A percentile compares a stretch with the other conserved stretches of the same genome.
Conservation (phyloP, 2,797 vertebrate species). For the Calcarius lapponicus region DNA sequence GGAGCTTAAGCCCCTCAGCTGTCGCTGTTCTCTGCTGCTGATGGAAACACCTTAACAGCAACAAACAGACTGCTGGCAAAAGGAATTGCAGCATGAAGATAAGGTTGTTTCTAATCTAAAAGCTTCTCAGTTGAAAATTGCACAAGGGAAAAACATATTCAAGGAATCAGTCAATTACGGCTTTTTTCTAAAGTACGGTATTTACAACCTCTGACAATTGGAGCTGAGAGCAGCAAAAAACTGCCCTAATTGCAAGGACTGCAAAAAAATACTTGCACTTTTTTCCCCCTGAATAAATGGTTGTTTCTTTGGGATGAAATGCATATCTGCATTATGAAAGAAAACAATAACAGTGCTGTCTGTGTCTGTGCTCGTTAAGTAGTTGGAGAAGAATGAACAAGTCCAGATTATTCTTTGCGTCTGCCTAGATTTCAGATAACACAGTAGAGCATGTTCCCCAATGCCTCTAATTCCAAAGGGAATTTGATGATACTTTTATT, state of each 20-base stretch:
- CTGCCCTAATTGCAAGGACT: slow-evolving; percentile 40
- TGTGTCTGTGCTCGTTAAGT: neutral
- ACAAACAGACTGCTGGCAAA: slow-evolving; percentile 1
- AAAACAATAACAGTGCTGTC: neutral
- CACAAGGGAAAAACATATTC: neutral
- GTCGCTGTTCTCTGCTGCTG: neutral
- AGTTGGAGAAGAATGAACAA: neutral
- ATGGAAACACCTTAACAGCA: neutral
- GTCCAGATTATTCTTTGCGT: neutral
- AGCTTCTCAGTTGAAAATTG: neutral
- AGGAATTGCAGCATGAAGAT: neutral
- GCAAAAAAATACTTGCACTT: neutral
- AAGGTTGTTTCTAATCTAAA: slow-evolving; percentile 29
- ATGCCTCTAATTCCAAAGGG: neutral
- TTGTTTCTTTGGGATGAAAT: slow-evolving; percentile 4
- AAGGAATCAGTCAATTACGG: neutral
- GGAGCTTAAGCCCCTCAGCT: neutral
- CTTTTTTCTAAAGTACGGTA: neutral
- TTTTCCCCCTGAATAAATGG: neutral
- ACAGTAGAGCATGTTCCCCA: neutral
- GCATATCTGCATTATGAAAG: neutral
- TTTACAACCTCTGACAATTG: slow-evolving; percentile 21
- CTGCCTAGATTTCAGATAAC: neutral
- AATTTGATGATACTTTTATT: neutral
- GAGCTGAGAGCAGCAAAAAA: slow-evolving; percentile 41